A percentile compares a stretch with the other conserved stretches of the same genome.
Conservation (phyloP, 2,797 vertebrate genomes). For the Chelon labrosus region DNA sequence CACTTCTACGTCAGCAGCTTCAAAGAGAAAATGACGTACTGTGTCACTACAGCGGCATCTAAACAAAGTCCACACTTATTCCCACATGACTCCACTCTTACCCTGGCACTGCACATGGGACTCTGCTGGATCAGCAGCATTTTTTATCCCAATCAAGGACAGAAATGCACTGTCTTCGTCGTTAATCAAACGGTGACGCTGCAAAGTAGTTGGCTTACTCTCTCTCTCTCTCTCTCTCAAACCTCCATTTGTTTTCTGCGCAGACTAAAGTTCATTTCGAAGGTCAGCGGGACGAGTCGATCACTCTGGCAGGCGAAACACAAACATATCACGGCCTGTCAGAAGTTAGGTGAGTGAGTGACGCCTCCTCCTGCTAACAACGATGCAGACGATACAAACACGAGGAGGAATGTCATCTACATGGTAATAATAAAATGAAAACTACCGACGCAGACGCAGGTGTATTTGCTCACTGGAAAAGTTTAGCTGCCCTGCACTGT, state of each 20-base stretch:
- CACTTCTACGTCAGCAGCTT: conserved; percentile 18
- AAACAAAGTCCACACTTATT: conserved; percentile 41
- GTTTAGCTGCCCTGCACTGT: too few relatives aligned
- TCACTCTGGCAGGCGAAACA: conserved; percentile 48
- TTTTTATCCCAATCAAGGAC: conserved; percentile 66
- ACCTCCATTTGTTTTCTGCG: conserved; percentile 31
- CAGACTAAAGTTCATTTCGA: conserved; percentile 41
- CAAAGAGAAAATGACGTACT: conserved; percentile 14
- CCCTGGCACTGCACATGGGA: conserved; percentile 43
- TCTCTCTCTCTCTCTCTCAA: background rate
- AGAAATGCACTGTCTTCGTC: conserved; percentile 53
- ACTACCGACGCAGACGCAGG: background rate
- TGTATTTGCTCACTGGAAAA: too few relatives aligned
- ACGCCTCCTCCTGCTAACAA: conserved; percentile 36
- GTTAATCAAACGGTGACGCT: conserved; percentile 23
- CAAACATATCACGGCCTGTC: conserved; percentile 53
- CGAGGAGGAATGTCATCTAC: conserved; percentile 16
- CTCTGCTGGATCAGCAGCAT: conserved; percentile 68
- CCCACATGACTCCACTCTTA: conserved; percentile 36
- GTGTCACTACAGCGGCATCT: conserved; percentile 11
- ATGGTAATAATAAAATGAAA: conserved; percentile 10
- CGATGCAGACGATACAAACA: conserved; percentile 26
- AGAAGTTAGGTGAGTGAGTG: conserved; percentile 33
- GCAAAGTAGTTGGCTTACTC: conserved; percentile 2
- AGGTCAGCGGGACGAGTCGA: conserved; percentile 47